These are phyloP conservation scores for Lampropteryx suffumata DNA, from an alignment of 2,888 invertebrate species.

Conservation along the genomic window DNA sequence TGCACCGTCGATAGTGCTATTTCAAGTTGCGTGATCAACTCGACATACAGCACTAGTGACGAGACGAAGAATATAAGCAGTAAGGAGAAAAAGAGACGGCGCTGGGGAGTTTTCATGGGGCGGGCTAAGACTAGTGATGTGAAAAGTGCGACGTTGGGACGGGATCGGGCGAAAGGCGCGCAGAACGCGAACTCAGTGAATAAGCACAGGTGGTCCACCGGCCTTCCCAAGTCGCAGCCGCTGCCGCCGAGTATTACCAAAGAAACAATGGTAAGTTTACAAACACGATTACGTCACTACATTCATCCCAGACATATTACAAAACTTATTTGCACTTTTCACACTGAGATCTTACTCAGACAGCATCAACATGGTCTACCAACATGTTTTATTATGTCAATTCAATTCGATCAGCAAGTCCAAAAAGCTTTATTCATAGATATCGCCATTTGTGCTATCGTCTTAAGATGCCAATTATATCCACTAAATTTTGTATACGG, in stretches of 20 bases:
- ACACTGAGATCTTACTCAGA: too few species aligned
- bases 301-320: too few species aligned
- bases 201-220: constrained; percentile 88
- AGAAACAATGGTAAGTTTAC: constrained; percentile 87
- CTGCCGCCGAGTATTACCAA: constrained; percentile 90
- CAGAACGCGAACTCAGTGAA: constrained; percentile 63
- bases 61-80: constrained; percentile 50
- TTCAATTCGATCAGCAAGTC: too few species aligned
- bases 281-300: too few species aligned
- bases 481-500: too few species aligned
- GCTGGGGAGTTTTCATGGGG: constrained; percentile 88
- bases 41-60: constrained; percentile 58
- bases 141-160: constrained; percentile 87
- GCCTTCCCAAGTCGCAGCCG: constrained; percentile 86
- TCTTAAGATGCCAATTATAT: too few species aligned
- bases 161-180: constrained; percentile 81
- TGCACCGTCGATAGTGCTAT: constrained; percentile 51
- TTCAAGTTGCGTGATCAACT: constrained; percentile 56
- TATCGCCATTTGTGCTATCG: too few species aligned
- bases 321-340: too few species aligned
- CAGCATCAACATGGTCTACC: too few species aligned
- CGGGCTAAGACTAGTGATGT: constrained; percentile 82
- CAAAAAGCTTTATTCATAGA: too few species aligned
- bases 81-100: constrained; percentile 85
- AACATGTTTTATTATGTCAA: too few species aligned